Evolutionary conservation across 2,888 invertebrate genomes (phyloP).

Genomic region (Craniophora ligustri): DNA sequence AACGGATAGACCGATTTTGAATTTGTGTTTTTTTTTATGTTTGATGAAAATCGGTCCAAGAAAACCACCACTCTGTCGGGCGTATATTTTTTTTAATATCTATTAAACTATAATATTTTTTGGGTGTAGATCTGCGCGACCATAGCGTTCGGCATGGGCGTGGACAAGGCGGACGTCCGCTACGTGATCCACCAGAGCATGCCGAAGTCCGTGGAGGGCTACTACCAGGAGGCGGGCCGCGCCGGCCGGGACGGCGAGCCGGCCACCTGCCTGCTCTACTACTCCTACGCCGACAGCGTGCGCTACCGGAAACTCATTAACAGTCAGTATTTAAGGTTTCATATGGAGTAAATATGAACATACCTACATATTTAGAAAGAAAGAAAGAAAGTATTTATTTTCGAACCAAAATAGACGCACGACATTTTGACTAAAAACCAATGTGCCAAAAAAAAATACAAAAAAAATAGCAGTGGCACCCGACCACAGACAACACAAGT

Average conservation of each 20-base stretch:
- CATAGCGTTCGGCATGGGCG: constrained; percentile 99
- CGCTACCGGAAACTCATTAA: constrained; percentile 91
- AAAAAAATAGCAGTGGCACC: too few relatives aligned
- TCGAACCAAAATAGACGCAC: too few relatives aligned
- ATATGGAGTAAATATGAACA: too few relatives aligned
- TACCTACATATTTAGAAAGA: too few relatives aligned
- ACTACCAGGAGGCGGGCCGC: constrained; percentile 99
- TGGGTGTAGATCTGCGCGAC: constrained; percentile 94
- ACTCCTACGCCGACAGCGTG: constrained; percentile 94
- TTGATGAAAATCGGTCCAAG: too few relatives aligned
- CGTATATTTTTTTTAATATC: too few relatives aligned
- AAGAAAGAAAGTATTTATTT: too few relatives aligned
- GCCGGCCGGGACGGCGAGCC: constrained; percentile 97
- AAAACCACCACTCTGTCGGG: background rate
- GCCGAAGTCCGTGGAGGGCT: constrained; percentile 98
- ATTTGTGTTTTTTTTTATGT: too few relatives aligned
- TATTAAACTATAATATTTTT: background rate
- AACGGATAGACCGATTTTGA: too few relatives aligned
- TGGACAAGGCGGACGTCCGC: constrained; percentile 99
- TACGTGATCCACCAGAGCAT: constrained; percentile 97
- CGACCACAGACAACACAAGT: too few relatives aligned
- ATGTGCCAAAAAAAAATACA: too few relatives aligned
- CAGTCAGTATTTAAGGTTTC: constrained; percentile 6
- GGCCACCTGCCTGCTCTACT: constrained; percentile 96
- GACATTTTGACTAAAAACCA: too few relatives aligned